Base-by-base conservation (phyloP, 2,113 vertebrate genomes). In the Antennarius striatus region DNA sequence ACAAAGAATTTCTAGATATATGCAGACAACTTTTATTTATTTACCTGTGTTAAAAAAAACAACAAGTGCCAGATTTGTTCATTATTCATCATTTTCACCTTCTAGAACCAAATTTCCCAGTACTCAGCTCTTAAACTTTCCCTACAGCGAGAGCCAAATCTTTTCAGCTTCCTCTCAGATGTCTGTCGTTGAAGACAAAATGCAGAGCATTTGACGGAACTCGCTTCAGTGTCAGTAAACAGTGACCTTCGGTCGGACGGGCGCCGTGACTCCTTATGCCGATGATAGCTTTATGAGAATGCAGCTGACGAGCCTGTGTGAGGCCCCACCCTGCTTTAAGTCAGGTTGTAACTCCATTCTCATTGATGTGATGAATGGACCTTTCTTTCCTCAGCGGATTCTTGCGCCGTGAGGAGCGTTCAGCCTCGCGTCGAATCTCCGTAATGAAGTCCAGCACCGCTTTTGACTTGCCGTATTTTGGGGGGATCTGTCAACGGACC, bases 331-430 rank as follows among this genome's bases (percentile, higher is more conserved):
- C 42, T 56, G 53, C 73, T 39, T 30, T 70, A 39, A 45, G 39
- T 58, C 51, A 48, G 52, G 45, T 56, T 42, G 42, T 55, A 39
- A 65, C 70, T 45, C 17, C 16, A 79, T 63, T 68, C 56, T 54
- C n/a, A 65, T 52, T 75, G 76, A 83, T 79, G 69, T 79, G 52
- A 59, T 52, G 10, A 65, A 68, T 54, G 13, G n/a, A 70, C 50
- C 51, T 42, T 58, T n/a, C 45, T 36, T 54, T 22, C 42, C 30
- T 51, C 4, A 48, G 57, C 10, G 2, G 15, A 13, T 50, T 64
- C 47, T 10, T 3, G 16, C 15, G 14, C 22, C 58, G 51, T 36
- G 11, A 5, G 43, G 30, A 22, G 36, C 29, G 49, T 1, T 0
- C 15, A 12, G 57, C 22, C 51, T 66, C 53, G 50, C 53, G 59